Conservation (phyloP, 2,888 invertebrate genomes). For the Cabera pusaria region DNA sequence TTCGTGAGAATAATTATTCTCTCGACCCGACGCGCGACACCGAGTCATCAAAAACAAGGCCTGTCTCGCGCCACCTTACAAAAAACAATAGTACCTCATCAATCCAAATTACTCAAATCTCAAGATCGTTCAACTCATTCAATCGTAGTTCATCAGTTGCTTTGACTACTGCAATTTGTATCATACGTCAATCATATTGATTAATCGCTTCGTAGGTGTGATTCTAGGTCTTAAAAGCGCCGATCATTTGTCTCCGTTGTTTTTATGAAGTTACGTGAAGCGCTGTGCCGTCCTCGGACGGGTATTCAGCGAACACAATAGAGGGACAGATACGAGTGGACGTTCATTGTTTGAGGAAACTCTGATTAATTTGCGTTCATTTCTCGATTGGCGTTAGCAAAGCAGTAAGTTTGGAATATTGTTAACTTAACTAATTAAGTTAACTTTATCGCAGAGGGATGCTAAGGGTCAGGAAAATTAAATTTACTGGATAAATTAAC, state of each 20-base stretch:
- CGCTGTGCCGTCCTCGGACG: not conserved
- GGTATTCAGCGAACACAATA: constrained; percentile 9
- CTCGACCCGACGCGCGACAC: too few relatives aligned
- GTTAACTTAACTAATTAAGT: not conserved
- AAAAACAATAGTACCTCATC: too few relatives aligned
- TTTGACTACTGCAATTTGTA: constrained; percentile 2
- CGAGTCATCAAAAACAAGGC: too few relatives aligned
- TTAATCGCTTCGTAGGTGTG: constrained; percentile 9
- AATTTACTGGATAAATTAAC: constrained; percentile 3
- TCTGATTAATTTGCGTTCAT: constrained; percentile 15
- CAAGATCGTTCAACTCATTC: not conserved
- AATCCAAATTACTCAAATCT: not conserved
- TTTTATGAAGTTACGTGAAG: not conserved
- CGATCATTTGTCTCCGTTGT: not conserved
- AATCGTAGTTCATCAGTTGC: not conserved
- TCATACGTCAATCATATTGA: constrained; percentile 17
- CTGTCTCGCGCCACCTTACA: too few relatives aligned
- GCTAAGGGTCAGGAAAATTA: constrained; percentile 1
- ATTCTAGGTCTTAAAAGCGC: not conserved
- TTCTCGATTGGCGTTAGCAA: constrained; percentile 5
- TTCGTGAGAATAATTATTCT: too few relatives aligned
- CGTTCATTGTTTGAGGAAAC: constrained; percentile 10
- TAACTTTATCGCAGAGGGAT: constrained; percentile 2
- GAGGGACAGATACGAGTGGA: constrained; percentile 6
- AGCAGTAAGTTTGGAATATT: too few relatives aligned